A percentile compares a stretch with the other conserved stretches of the same genome.
phyloP scores from a whole-genome alignment of 2,888 invertebrate species.

The Listrodromus nycthemerus region DNA sequence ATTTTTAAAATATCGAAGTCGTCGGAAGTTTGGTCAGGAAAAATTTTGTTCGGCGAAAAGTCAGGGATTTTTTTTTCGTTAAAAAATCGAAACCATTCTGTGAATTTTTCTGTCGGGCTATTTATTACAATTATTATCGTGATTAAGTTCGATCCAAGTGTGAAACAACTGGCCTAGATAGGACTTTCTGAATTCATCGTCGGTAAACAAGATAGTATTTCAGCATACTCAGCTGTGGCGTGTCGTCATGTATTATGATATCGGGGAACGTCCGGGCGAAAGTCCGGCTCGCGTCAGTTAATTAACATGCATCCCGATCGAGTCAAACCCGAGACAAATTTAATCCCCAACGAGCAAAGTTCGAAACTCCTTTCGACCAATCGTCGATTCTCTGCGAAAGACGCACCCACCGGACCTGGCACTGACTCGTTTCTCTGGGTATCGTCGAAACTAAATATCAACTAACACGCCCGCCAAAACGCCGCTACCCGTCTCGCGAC shows the following conservation, averaged over 20 bases:
- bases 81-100: too few species aligned
- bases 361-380: conserved; percentile 18
- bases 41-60: too few species aligned
- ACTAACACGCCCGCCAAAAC: background rate
- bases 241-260: conserved; percentile 20
- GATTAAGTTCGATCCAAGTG: background rate
- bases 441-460: background rate
- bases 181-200: background rate
- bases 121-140: too few species aligned
- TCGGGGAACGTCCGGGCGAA: conserved; percentile 14
- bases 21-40: too few species aligned
- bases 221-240: background rate
- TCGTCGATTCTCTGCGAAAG: background rate
- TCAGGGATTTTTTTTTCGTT: too few species aligned
- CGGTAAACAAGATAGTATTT: conserved; percentile 19
- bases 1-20: too few species aligned
- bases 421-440: background rate
- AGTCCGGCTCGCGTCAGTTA: conserved; percentile 23
- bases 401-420: conserved; percentile 30
- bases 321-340: conserved; percentile 4
- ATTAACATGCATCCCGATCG: conserved; percentile 22
- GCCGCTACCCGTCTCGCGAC: background rate
- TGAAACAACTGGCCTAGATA: background rate
- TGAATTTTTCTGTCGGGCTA: too few species aligned
- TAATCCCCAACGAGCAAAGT: conserved; percentile 23